These are phyloP conservation scores for Gymnopithys bicolor DNA, from an alignment of 2,797 vertebrate species.

Conservation along the genomic window DNA sequence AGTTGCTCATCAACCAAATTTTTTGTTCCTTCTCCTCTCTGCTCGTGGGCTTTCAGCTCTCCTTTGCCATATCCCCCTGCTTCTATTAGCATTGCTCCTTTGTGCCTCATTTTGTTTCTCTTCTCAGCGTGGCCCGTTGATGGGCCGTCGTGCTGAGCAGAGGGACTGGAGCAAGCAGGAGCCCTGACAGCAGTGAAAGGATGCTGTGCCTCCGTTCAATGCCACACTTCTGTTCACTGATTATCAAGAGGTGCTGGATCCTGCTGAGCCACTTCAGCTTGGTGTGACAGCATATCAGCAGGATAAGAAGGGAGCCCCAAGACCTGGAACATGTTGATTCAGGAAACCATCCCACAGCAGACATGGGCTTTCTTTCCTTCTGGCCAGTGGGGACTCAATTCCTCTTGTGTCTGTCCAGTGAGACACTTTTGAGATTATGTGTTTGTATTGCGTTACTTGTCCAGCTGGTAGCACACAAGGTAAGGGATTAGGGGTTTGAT, in stretches of 20 bases:
- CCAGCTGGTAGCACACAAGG: not conserved
- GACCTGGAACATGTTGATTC: not conserved
- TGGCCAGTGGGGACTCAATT: not conserved
- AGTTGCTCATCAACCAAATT: not conserved
- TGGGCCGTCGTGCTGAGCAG: not conserved
- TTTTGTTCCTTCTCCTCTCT: constrained; percentile 5
- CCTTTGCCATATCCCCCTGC: not conserved
- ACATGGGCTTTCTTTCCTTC: not conserved
- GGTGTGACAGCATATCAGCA: constrained; percentile 23
- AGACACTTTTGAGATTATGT: not conserved
- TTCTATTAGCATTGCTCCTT: constrained; percentile 3
- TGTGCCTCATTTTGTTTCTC: not conserved
- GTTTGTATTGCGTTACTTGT: not conserved
- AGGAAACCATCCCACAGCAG: not conserved
- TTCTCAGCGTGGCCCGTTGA: not conserved
- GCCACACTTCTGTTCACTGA: not conserved
- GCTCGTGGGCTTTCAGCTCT: not conserved
- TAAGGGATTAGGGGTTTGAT: not conserved
- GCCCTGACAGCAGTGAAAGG: not conserved
- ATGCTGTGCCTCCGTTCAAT: not conserved
- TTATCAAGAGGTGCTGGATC: constrained; percentile 12
- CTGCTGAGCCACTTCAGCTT: not conserved
- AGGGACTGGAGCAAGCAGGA: not conserved
- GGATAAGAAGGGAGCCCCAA: not conserved
- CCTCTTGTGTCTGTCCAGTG: not conserved